phyloP scores from a whole-genome alignment of 2,888 invertebrate genomes.

The Rugalucina vietnamica region DNA sequence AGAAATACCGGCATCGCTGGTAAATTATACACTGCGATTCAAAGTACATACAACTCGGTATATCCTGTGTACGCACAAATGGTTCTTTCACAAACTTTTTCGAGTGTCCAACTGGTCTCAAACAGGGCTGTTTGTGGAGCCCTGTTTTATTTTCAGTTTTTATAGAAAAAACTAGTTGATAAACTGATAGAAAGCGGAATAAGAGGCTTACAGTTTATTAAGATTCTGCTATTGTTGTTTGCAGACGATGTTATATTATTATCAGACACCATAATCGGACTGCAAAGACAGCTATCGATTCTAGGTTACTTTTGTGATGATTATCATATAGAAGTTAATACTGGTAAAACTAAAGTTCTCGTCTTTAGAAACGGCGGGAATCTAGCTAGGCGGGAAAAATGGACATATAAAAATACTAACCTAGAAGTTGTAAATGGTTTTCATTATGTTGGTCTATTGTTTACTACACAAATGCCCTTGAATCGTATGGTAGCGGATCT shows the following conservation, averaged over 20 bases:
- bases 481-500: neutral
- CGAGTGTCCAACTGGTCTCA: too few relatives aligned
- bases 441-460: neutral
- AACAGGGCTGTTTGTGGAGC: too few relatives aligned
- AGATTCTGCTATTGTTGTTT: slow-evolving; percentile 6
- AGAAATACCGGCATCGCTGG: too few relatives aligned
- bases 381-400: neutral
- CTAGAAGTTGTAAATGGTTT: neutral
- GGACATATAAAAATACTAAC: neutral
- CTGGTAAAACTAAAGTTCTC: neutral
- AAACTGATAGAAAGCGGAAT: too few relatives aligned
- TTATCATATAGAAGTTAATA: neutral
- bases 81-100: too few relatives aligned
- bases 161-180: too few relatives aligned
- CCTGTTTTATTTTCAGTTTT: too few relatives aligned
- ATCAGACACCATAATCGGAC: neutral
- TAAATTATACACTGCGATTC: too few relatives aligned
- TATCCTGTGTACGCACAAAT: too few relatives aligned
- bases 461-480: neutral
- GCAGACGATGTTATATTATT: slow-evolving; percentile 2
- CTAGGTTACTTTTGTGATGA: neutral
- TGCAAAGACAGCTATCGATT: neutral
- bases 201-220: too few relatives aligned
- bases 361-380: slow-evolving; percentile 2
- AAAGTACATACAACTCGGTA: too few relatives aligned